Conservation (phyloP, 1,140 invertebrate genomes). For the Dryas iulia region DNA sequence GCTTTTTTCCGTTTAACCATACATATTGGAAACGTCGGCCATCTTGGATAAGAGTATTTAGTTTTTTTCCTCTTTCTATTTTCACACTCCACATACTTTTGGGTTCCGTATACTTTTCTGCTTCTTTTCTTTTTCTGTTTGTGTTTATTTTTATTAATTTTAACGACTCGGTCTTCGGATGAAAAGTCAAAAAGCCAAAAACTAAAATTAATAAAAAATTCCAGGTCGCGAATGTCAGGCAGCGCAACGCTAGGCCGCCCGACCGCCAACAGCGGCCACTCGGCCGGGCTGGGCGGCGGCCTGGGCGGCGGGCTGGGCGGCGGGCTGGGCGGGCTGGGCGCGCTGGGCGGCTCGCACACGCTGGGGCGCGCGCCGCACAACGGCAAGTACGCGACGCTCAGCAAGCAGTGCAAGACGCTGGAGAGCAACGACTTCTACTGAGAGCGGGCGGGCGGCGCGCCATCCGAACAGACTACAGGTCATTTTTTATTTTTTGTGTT, state of each 20-base stretch:
- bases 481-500: conserved; percentile 27
- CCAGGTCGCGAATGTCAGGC: conserved; percentile 61
- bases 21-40: too few relatives aligned
- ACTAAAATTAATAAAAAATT: not conserved
- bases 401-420: conserved; percentile 96
- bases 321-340: conserved; percentile 76
- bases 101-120: too few relatives aligned
- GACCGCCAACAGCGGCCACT: conserved; percentile 42
- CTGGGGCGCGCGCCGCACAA: conserved; percentile 82
- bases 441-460: conserved; percentile 85
- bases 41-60: too few relatives aligned
- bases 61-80: too few relatives aligned
- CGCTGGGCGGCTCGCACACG: conserved; percentile 76
- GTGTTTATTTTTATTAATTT: too few relatives aligned
- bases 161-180: too few relatives aligned
- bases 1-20: too few relatives aligned
- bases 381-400: conserved; percentile 93
- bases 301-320: conserved; percentile 65
- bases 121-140: too few relatives aligned
- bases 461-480: conserved; percentile 57
- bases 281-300: not conserved
- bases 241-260: conserved; percentile 69
- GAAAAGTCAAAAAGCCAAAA: too few relatives aligned
- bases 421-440: conserved; percentile 97
- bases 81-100: too few relatives aligned